Evolutionary conservation across 1,140 invertebrate species (phyloP).

Genomic region (Aleiodes sp.): DNA sequence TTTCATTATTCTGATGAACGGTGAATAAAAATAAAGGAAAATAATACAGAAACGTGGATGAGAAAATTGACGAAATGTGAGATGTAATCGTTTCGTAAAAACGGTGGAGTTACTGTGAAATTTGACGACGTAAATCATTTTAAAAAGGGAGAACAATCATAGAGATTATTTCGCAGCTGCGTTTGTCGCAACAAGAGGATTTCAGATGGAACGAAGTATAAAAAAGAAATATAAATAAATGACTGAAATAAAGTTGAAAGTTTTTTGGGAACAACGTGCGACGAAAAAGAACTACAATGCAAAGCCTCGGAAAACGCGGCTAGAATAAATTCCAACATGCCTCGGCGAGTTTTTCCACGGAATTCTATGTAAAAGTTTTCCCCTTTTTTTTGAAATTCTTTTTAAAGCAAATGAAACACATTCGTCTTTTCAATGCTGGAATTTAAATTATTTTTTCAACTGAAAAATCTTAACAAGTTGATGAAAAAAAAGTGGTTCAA

Average conservation of each 20-base stretch:
- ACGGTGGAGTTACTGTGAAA: neutral
- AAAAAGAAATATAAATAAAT: neutral
- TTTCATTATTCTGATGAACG: slow-evolving; percentile 1
- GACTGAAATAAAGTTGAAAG: neutral
- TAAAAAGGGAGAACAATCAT: neutral
- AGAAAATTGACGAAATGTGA: neutral
- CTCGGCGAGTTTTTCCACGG: neutral
- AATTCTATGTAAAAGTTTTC: neutral
- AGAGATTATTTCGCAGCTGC: neutral
- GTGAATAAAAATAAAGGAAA: neutral
- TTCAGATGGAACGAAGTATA: neutral
- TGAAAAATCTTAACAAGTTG: neutral
- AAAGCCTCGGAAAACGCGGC: neutral
- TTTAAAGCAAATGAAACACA: neutral
- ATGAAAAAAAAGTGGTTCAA: neutral
- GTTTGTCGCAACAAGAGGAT: neutral
- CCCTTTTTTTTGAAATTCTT: neutral
- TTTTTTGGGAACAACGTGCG: neutral
- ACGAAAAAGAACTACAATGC: neutral
- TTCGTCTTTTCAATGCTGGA: neutral
- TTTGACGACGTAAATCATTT: neutral
- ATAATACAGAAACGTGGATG: neutral
- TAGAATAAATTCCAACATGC: slow-evolving; percentile 1
- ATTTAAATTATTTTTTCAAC: neutral
- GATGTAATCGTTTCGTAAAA: neutral